Base-by-base conservation (phyloP, 2,113 vertebrate genomes). In the Columba janthina region DNA sequence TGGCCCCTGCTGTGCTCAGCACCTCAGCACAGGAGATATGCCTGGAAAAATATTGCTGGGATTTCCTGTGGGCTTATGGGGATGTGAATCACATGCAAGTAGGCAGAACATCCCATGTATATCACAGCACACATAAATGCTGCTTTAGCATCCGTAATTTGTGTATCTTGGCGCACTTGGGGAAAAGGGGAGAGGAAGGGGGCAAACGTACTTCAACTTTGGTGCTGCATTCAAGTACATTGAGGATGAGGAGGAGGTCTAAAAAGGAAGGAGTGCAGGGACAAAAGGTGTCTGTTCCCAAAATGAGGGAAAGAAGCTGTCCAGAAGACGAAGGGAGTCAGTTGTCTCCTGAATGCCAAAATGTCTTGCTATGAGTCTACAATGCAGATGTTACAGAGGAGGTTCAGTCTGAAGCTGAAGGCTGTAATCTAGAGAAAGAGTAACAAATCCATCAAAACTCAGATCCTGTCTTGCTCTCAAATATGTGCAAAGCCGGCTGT, bases 41-140 rank as follows among this genome's bases (percentile, higher is more conserved):
- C 90, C 88, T 97, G 94, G 80, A 96, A 96, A 97, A 95, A 97
- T 93, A 96, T 81, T 96, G 74, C 86, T 87, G 92, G 92, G 94
- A 93, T 96, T 96, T 97, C 90, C 93, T 97, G 96, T 95, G 96
- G 92, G 93, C 86, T 97, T 89, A 86, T 16, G 88, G 95, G 94
- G 92, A 95, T 90, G 94, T 93, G 90, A 93, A 87, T 94, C 92
- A 94, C 80, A 92, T 86, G 85, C 88, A 95, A 94, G 94, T 75
- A 97, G 88, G 88, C 90, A 95, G 94, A 97, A 94, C 70, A 88
- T 84, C 85, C 70, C 87, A 0, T 69, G 70, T 85, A 54, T 84
- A 88, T 86, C 79, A 83, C 26, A 90, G 86, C 70, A 81, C 67
- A 81, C 61, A 70, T 22, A 94, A 93, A 75, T 38, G 66, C 90